Conservation (phyloP, 2,888 invertebrate genomes). For the Agrotis clavis region DNA sequence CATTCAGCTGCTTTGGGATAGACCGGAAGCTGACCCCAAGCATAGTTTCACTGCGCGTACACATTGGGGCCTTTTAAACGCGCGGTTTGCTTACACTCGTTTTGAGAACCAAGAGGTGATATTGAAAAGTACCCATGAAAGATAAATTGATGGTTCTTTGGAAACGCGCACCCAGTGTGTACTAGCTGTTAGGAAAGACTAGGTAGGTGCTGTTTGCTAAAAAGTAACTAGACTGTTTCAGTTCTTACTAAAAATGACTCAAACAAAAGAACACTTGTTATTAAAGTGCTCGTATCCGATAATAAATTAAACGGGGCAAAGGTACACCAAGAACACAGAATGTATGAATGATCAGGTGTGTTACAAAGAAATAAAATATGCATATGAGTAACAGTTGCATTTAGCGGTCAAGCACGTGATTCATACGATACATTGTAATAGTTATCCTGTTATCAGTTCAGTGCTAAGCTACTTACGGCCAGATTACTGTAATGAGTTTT, state of each 20-base stretch:
- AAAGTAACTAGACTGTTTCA: background rate
- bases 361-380: conserved; percentile 41
- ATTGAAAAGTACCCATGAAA: too few relatives aligned
- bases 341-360: conserved; percentile 49
- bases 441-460: conserved; percentile 50
- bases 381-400: conserved; percentile 53
- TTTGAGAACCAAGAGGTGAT: too few relatives aligned
- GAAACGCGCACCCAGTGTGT: too few relatives aligned
- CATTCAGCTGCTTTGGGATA: too few relatives aligned
- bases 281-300: conserved; percentile 18
- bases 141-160: too few relatives aligned
- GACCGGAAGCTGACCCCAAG: too few relatives aligned
- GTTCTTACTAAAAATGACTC: background rate
- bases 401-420: conserved; percentile 47
- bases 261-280: background rate
- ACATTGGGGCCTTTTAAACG: too few relatives aligned
- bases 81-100: too few relatives aligned
- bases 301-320: conserved; percentile 25
- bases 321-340: conserved; percentile 21
- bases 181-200: too few relatives aligned
- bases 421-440: conserved; percentile 51
- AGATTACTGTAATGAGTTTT: conserved; percentile 50
- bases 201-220: background rate
- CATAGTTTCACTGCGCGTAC: too few relatives aligned
- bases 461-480: conserved; percentile 43